A percentile compares a stretch with the other conserved stretches of the same genome.
Conservation (phyloP, 2,797 vertebrate species). For the Chromobotia macracanthus region DNA sequence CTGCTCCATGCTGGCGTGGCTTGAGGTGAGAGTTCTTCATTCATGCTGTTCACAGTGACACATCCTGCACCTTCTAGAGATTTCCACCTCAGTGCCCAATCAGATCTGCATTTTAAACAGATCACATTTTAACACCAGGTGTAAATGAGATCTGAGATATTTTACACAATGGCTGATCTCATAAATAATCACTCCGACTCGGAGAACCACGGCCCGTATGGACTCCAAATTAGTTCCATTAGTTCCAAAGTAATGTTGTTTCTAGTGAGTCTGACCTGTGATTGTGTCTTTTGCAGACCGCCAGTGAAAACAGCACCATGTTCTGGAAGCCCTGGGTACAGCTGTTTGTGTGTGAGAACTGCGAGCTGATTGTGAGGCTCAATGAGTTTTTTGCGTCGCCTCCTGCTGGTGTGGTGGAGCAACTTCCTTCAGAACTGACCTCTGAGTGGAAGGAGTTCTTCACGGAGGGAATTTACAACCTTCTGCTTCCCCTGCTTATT, state of each 20-base stretch:
- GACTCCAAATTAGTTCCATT: no score
- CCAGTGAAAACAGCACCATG: constrained; percentile 79
- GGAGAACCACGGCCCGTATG: background rate
- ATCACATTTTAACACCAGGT: constrained; percentile 8
- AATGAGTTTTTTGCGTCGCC: constrained; percentile 83
- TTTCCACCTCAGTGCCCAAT: constrained; percentile 1
- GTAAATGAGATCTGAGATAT: constrained; percentile 31
- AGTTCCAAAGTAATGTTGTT: background rate
- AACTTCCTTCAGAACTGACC: constrained; percentile 82
- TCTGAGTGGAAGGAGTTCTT: constrained; percentile 95
- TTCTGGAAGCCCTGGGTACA: constrained; percentile 87
- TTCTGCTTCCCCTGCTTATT: constrained; percentile 88
- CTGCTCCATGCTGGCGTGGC: constrained; percentile 94
- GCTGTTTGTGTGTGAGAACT: constrained; percentile 87
- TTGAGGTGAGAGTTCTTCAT: constrained; percentile 80
- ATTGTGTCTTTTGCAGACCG: constrained; percentile 73
- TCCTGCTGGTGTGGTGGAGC: constrained; percentile 69
- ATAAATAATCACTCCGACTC: background rate
- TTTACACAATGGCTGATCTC: constrained; percentile 13
- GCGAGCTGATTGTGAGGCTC: constrained; percentile 82
- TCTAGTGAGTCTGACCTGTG: background rate
- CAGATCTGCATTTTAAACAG: constrained; percentile 40
- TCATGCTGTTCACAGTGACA: constrained; percentile 12
- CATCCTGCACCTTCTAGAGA: background rate
- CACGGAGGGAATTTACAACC: constrained; percentile 86